Evolutionary conservation across 2,797 vertebrate genomes (phyloP).

Genomic region (Alca torda): DNA sequence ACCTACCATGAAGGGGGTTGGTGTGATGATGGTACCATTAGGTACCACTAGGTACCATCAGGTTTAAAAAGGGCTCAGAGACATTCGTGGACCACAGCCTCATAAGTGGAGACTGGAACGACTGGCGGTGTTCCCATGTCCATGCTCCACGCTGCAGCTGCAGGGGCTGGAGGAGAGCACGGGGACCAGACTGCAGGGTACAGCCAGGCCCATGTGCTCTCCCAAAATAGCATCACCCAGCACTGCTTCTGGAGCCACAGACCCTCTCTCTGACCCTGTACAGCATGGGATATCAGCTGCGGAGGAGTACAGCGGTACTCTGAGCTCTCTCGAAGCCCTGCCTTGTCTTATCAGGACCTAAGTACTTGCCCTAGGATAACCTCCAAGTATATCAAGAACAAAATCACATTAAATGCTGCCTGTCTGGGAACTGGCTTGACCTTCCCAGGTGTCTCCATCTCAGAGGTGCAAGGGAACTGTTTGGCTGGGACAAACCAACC

Average conservation of each 20-base stretch:
- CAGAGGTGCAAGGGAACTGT: not conserved
- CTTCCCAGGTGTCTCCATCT: not conserved
- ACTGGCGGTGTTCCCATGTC: fast-evolving
- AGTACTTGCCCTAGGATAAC: not conserved
- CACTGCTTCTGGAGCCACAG: not conserved
- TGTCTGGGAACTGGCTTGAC: not conserved
- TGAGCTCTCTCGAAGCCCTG: not conserved
- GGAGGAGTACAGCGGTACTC: not conserved
- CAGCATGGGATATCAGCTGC: not conserved
- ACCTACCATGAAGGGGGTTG: not conserved
- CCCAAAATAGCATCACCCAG: not conserved
- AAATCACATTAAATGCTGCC: not conserved
- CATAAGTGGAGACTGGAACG: fast-evolving
- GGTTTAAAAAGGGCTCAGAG: not conserved
- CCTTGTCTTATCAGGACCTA: not conserved
- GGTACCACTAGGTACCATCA: not conserved
- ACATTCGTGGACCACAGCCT: not conserved
- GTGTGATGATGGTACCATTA: fast-evolving
- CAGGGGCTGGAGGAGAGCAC: not conserved
- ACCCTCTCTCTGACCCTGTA: not conserved
- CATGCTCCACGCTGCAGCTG: not conserved
- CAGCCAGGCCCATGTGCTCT: not conserved
- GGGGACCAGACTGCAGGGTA: not conserved
- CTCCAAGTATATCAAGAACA: not conserved
- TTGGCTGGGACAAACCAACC: not conserved